These are phyloP conservation scores for Drosophila bipectinata DNA, from an alignment of 1,140 invertebrate species.

Conservation along the genomic window DNA sequence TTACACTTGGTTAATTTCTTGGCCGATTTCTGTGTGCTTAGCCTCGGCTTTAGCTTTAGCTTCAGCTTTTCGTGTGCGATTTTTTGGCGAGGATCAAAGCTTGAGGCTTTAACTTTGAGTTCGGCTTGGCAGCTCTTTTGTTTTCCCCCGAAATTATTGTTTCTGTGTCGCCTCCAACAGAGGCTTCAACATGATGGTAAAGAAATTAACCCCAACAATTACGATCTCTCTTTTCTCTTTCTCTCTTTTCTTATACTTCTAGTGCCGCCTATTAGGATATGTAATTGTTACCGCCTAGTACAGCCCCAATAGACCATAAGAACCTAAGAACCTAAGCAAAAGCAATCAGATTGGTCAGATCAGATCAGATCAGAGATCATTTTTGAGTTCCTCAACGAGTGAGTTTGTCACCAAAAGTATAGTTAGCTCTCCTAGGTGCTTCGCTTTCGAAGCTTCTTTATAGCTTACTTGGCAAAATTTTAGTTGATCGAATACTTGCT, in stretches of 20 bases:
- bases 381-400: conserved; percentile 46
- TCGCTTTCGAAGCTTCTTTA: conserved; percentile 54
- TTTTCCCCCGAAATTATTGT: conserved; percentile 13
- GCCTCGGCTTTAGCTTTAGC: conserved; percentile 22
- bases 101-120: conserved; percentile 19
- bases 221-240: conserved; percentile 73
- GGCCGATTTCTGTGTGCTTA: conserved; percentile 34
- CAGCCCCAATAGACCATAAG: conserved; percentile 63
- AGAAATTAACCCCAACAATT: conserved; percentile 62
- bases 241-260: conserved; percentile 81
- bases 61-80: conserved; percentile 38
- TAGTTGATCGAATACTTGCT: conserved; percentile 64
- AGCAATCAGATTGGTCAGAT: conserved; percentile 51
- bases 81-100: conserved; percentile 19
- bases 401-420: conserved; percentile 13
- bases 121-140: conserved; percentile 40
- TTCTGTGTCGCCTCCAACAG: conserved; percentile 7
- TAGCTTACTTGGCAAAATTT: conserved; percentile 48
- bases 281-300: conserved; percentile 83
- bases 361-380: conserved; percentile 23
- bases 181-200: conserved; percentile 49
- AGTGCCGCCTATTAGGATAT: conserved; percentile 84
- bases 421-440: conserved; percentile 38
- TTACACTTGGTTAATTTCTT: conserved; percentile 19
- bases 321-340: conserved; percentile 40